Evolutionary conservation across 2,113 vertebrate genomes (phyloP).

Genomic region (Gadus chalcogrammus): DNA sequence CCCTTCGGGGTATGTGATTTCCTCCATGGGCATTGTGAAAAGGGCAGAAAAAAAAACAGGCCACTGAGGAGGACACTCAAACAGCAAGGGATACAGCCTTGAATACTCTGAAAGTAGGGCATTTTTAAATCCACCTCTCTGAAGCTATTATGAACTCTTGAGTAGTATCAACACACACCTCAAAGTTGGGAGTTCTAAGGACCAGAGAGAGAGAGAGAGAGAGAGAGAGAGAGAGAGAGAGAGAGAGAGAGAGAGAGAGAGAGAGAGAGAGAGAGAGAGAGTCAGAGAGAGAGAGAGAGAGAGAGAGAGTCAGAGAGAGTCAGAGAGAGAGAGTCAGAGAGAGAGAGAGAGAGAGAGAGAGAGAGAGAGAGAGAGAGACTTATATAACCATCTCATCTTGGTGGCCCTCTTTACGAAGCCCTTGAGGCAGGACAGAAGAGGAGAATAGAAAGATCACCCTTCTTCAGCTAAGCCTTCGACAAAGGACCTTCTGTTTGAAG

Average conservation of each 20-base stretch:
- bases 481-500: slow-evolving; percentile 47
- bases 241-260: slow-evolving; percentile 8
- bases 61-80: no score
- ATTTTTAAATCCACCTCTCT: no score
- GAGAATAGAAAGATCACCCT: slow-evolving; percentile 29
- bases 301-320: background rate
- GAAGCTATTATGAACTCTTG: no score
- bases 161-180: no score
- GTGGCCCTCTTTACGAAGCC: slow-evolving; percentile 14
- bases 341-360: no score
- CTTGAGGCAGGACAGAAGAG: slow-evolving; percentile 8
- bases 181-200: no score
- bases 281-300: slow-evolving; percentile 3
- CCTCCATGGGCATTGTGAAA: no score
- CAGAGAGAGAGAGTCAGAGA: background rate
- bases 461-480: slow-evolving; percentile 25
- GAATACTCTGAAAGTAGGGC: no score
- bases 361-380: slow-evolving; percentile 22
- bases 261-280: no score
- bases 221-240: slow-evolving; percentile 8
- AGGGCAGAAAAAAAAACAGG: no score
- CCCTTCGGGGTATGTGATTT: no score
- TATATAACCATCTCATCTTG: slow-evolving; percentile 28
- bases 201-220: slow-evolving; percentile 1
- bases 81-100: no score